Evolutionary conservation across 2,888 invertebrate species (phyloP), one percentile per base, ranked within the genome.

Genomic region (Dioctria linearis): DNA sequence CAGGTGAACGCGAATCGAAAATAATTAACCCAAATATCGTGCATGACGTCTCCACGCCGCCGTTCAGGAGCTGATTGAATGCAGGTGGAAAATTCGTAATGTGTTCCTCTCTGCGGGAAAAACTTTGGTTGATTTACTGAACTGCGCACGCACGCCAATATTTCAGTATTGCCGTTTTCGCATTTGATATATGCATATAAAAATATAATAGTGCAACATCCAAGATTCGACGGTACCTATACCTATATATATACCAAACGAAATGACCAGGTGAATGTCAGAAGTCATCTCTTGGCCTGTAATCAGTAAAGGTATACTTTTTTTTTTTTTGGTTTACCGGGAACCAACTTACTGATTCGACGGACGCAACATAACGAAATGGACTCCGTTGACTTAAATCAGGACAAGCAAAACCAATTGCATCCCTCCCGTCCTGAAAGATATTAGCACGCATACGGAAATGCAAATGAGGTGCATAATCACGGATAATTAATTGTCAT

Each of bases 401-500:
- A 63, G 46, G 46, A 25, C 78, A 65, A 63, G 49, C 51, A 49
- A 46, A 78, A n/a, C 61, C 42, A 37, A 76, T n/a, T 65, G 46
- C 78, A 78, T 51, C 66, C 42, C 37, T 43, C 13, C 25, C 66
- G 78, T 46, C 63, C 40, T 49, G n/a, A 46, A 65, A 43, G 63
- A 39, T 63, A 63, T 51, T 66, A 63, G 46, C 63, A 78, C 76
- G 76, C 65, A 78, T 66, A 63, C 63, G 65, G 66, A 66, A 66
- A 79, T 79, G 79, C 79, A 79, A 79, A 79, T 79, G 79, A 79
- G 51, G 79, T 79, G 63, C 65, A 79, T 79, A 79, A 79, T 79
- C 66, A 79, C 67, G 79, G 66, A 79, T 67, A 79, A 79, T 79
- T 79, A 79, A 79, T 79, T 79, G 79, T 54, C 49, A 79, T 79